Base-by-base conservation (phyloP, 2,113 vertebrate genomes). In the Hemibagrus wyckioides region DNA sequence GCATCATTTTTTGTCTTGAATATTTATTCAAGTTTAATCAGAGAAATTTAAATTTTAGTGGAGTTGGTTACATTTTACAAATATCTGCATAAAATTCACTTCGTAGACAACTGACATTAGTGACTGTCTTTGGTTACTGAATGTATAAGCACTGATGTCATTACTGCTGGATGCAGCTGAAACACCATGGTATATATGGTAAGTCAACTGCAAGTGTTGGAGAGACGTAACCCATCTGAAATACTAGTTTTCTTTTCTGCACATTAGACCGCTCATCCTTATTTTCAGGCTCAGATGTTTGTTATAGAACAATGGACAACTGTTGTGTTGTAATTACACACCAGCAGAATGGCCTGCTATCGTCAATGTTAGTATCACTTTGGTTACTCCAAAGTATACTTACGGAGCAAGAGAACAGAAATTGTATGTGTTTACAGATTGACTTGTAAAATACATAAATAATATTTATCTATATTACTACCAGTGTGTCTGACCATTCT, bases 1-100 rank as follows among this genome's bases (percentile, higher is more conserved):
- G 82, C 87, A 80, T 75, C 30, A 50, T 75, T 21, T 19, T 73
- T 48, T 86, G 83, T 80, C 50, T 36, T 71, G 75, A 69, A 6
- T 4, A 52, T 41, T 71, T 39, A 19, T 65, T 57, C 14, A 59
- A 73, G 80, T 3, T 28, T 13, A 82, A 41, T 28, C 56, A 17
- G 36, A 44, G 14, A 77, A 17, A 33, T 15, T 8, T 30, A 30
- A 28, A 30, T 30, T 52, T 50, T 50, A 15, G 25, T 48, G 9
- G 13, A 21, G 3, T 48, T 82, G 8, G 8, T 48, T 82, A 15
- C 28, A 63, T 4, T 7, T 9, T 6, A 13, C 23, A 57, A 33
- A 84, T 54, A 54, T 10, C 10, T 36, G 6, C 50, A 54, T 54
- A 33, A 41, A 28, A 36, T 54, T 6, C 57, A 28, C 0, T 61